phyloP scores from a whole-genome alignment of 1,140 invertebrate species.

The Onthophagus taurus region DNA sequence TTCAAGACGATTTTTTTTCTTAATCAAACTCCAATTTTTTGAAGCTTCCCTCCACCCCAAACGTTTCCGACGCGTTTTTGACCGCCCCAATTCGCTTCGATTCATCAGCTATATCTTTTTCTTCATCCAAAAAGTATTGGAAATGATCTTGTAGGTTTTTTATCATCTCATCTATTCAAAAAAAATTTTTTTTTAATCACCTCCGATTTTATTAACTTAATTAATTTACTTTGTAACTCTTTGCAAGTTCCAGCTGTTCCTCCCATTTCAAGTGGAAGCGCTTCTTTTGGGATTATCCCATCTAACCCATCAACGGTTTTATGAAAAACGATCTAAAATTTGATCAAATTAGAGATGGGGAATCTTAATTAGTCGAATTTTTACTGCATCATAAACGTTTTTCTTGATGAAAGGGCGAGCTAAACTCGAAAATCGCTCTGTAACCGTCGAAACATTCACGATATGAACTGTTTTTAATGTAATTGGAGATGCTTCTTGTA shows the following conservation, averaged over 20 bases:
- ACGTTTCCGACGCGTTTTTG: slow-evolving; percentile 45
- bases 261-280: slow-evolving; percentile 58
- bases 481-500: slow-evolving; percentile 35
- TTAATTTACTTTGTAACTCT: slow-evolving; percentile 2
- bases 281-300: slow-evolving; percentile 47
- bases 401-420: slow-evolving; percentile 2
- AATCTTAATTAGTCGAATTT: background rate
- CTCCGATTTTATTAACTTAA: too few species aligned
- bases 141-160: slow-evolving; percentile 41
- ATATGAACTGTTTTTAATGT: background rate
- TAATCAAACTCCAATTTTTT: slow-evolving; percentile 14
- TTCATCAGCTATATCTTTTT: slow-evolving; percentile 45
- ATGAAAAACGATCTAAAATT: background rate
- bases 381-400: background rate
- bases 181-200: too few species aligned
- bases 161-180: background rate
- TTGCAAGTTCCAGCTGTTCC: slow-evolving; percentile 42
- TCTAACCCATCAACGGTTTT: slow-evolving; percentile 46
- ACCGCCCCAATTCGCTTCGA: slow-evolving; percentile 45
- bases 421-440: background rate
- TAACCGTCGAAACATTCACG: background rate
- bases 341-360: background rate
- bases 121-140: slow-evolving; percentile 47
- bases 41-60: slow-evolving; percentile 20
- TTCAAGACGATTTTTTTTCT: too few species aligned